phyloP scores from a whole-genome alignment of 2,888 invertebrate genomes.

The Drosophila borborema region DNA sequence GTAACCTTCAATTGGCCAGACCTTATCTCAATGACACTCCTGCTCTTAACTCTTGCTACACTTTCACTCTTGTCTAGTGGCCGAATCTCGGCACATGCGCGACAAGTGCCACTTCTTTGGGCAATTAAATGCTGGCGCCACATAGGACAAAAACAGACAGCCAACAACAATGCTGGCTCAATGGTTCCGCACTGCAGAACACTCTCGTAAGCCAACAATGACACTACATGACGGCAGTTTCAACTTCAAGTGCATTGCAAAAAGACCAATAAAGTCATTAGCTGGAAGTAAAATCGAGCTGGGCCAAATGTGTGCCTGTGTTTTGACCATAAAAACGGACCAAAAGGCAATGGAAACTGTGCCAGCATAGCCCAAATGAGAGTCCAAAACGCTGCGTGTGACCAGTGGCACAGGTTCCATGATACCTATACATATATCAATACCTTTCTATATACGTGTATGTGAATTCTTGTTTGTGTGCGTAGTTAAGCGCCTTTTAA shows the following conservation, averaged over 20 bases:
- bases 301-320: constrained; percentile 23
- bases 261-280: constrained; percentile 77
- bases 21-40: constrained; percentile 25
- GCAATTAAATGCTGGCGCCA: constrained; percentile 80
- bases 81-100: constrained; percentile 10
- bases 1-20: constrained; percentile 20
- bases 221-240: constrained; percentile 76
- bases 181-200: constrained; percentile 52
- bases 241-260: constrained; percentile 63
- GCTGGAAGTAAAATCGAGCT: constrained; percentile 34
- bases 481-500: constrained; percentile 80
- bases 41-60: constrained; percentile 62
- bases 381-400: constrained; percentile 76
- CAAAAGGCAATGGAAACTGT: constrained; percentile 39
- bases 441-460: background rate
- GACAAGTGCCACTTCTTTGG: constrained; percentile 40
- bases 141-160: constrained; percentile 53
- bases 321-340: constrained; percentile 48
- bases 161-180: constrained; percentile 38
- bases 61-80: constrained; percentile 62
- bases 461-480: constrained; percentile 25
- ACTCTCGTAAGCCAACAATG: constrained; percentile 61
- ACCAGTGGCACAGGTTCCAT: constrained; percentile 73
- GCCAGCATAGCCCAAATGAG: constrained; percentile 39
- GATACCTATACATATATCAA: constrained; percentile 5